Evolutionary conservation across 2,113 vertebrate genomes (phyloP).

Genomic region (Lucifuga dentata): DNA sequence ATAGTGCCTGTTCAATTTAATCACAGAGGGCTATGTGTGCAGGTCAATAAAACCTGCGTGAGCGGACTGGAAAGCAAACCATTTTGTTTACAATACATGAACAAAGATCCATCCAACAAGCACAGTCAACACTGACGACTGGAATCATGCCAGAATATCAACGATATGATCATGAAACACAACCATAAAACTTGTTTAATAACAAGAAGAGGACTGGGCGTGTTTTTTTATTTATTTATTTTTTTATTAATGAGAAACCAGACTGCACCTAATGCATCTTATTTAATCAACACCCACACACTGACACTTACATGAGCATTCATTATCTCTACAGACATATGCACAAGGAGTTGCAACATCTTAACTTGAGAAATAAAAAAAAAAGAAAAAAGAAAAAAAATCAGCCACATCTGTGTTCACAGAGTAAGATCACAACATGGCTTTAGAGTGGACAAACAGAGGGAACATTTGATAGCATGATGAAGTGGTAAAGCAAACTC

Average conservation of each 20-base stretch:
- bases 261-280: slow-evolving; percentile 56
- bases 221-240: slow-evolving; percentile 17
- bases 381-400: too few species aligned
- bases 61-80: slow-evolving; percentile 52
- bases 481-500: slow-evolving; percentile 30
- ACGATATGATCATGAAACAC: slow-evolving; percentile 24
- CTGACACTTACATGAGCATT: slow-evolving; percentile 27
- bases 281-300: slow-evolving; percentile 52
- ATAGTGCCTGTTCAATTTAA: slow-evolving; percentile 64
- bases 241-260: slow-evolving; percentile 45
- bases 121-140: slow-evolving; percentile 11
- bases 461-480: slow-evolving; percentile 48
- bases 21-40: slow-evolving; percentile 61
- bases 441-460: slow-evolving; percentile 57
- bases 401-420: slow-evolving; percentile 21
- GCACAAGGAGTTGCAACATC: slow-evolving; percentile 1
- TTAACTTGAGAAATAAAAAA: slow-evolving; percentile 6
- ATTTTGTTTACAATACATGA: slow-evolving; percentile 5
- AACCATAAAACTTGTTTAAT: slow-evolving; percentile 34
- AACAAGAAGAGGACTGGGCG: slow-evolving; percentile 16
- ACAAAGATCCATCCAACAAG: neutral
- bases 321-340: slow-evolving; percentile 32
- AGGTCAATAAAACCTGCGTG: slow-evolving; percentile 61
- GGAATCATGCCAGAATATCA: slow-evolving; percentile 32
- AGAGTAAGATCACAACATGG: slow-evolving; percentile 47